Percentiles rank a stretch among this genome's conserved stretches.
Conservation (phyloP, 2,797 vertebrate genomes). For the Psittacula echo region DNA sequence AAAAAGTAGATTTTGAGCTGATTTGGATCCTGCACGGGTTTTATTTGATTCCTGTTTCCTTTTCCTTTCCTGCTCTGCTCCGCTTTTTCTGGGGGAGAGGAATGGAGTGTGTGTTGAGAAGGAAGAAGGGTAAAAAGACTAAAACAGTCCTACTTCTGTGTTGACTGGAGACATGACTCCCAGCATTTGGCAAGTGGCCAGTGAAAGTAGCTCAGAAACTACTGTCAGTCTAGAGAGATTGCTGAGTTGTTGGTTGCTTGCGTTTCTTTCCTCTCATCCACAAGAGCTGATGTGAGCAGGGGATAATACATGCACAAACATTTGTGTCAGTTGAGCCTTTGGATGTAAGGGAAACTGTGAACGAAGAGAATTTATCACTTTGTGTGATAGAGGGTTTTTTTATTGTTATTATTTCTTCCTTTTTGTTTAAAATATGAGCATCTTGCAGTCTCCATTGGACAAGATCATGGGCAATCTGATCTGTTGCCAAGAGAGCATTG, state of each 20-base stretch:
- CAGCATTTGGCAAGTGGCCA: not conserved
- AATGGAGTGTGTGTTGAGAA: not conserved
- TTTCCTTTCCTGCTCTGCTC: not conserved
- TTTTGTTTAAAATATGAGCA: not conserved
- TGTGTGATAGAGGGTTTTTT: not conserved
- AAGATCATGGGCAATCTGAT: not conserved
- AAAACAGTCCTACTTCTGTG: not conserved
- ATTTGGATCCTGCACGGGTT: not conserved
- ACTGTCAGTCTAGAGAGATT: not conserved
- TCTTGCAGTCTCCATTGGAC: not conserved
- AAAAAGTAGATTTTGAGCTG: not conserved
- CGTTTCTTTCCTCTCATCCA: not conserved
- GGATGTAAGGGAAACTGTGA: not conserved
- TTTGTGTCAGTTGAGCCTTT: not conserved
- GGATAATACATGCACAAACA: not conserved
- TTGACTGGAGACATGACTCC: not conserved
- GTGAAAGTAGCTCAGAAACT: not conserved
- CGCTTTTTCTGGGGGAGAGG: fast-evolving
- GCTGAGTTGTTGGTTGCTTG: not conserved
- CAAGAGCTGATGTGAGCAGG: not conserved
- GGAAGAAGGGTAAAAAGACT: not conserved
- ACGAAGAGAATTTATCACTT: not conserved
- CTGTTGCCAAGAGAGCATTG: not conserved
- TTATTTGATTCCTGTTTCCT: not conserved
- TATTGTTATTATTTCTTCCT: not conserved